phyloP scores from a whole-genome alignment of 92 coral and sea anemone species.

The Meandrina meandrites region DNA sequence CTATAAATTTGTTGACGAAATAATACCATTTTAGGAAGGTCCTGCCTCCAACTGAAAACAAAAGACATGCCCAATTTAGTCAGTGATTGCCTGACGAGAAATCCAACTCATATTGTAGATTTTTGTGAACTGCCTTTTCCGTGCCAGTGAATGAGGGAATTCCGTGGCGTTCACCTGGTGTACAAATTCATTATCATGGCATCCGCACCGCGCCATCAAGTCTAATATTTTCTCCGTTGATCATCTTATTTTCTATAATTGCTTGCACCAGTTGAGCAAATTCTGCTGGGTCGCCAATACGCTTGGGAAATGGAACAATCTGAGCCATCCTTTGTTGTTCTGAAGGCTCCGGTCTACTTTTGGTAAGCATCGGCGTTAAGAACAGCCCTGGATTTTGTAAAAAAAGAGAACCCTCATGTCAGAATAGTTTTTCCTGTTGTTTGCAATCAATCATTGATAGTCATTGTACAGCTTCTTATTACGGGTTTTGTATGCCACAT shows the following conservation, averaged over 20 bases:
- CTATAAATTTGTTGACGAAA: too few species aligned
- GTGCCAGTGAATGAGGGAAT: too few species aligned
- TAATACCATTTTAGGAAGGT: too few species aligned
- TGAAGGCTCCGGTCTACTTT: slow-evolving; percentile 72
- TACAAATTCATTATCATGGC: slow-evolving; percentile 6
- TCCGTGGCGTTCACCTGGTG: too few species aligned
- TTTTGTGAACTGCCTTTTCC: too few species aligned
- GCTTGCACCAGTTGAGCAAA: slow-evolving; percentile 91
- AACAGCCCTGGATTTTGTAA: slow-evolving; percentile 63
- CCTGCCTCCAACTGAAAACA: too few species aligned
- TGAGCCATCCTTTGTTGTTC: slow-evolving; percentile 59
- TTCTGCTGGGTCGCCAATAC: slow-evolving; percentile 84
- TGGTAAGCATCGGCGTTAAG: slow-evolving; percentile 79
- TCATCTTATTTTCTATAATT: slow-evolving; percentile 86
- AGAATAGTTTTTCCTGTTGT: background rate
- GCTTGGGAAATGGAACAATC: slow-evolving; percentile 83
- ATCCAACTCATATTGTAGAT: too few species aligned
- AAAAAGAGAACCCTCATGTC: background rate
- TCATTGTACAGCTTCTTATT: too few species aligned
- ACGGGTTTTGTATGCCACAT: too few species aligned
- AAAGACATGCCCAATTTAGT: too few species aligned
- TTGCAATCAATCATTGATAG: background rate
- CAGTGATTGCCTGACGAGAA: too few species aligned
- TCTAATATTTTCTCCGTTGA: slow-evolving; percentile 89
- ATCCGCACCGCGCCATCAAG: slow-evolving; percentile 87